These are phyloP conservation scores for Melanotaenia nigrans DNA, from an alignment of 2,797 vertebrate species.

Conservation along the genomic window DNA sequence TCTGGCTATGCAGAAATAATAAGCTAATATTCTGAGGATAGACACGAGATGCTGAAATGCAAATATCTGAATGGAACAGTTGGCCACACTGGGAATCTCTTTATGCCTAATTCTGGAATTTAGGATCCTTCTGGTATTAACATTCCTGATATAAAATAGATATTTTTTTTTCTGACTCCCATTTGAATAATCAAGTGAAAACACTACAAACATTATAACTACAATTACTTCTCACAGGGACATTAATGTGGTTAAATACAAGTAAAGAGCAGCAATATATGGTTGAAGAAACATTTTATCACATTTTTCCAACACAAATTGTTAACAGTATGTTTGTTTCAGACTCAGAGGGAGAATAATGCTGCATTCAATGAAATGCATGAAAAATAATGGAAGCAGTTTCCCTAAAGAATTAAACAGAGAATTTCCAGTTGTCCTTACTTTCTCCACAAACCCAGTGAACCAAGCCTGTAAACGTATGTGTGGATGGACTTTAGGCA, in stretches of 20 bases:
- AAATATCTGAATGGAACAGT: neutral
- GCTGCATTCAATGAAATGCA: neutral
- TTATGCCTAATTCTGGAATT: neutral
- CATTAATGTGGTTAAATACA: neutral
- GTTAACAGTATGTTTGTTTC: neutral
- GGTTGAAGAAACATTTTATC: neutral
- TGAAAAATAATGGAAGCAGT: neutral
- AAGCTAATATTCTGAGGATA: neutral
- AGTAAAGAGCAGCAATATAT: neutral
- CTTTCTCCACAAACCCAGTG: neutral
- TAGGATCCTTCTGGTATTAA: neutral
- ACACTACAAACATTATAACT: neutral
- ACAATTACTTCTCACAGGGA: neutral
- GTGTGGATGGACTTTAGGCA: neutral
- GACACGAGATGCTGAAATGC: neutral
- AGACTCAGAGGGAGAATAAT: neutral
- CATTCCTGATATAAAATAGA: neutral
- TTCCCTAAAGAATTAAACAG: neutral
- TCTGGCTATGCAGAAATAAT: slow-evolving; percentile 17
- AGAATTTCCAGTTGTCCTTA: neutral
- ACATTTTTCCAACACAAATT: neutral
- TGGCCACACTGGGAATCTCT: neutral
- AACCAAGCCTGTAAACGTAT: neutral
- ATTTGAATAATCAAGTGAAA: neutral
- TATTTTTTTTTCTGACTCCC: neutral